Percentiles rank a stretch among this genome's conserved stretches.
These are phyloP conservation scores for Catharus ustulatus DNA, from an alignment of 2,797 vertebrate genomes.

Conservation along the genomic window DNA sequence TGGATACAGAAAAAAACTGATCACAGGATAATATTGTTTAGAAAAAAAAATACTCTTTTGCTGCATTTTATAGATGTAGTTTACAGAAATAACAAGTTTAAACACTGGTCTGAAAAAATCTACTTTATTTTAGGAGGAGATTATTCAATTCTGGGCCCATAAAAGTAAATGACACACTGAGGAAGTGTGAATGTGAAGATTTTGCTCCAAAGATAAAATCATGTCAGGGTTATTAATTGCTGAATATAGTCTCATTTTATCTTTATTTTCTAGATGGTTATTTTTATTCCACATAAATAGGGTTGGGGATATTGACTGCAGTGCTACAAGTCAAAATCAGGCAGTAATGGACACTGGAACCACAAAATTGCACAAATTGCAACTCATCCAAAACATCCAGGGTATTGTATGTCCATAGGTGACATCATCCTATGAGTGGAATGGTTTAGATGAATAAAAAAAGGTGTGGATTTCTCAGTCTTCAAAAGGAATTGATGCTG, in stretches of 20 bases:
- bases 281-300: background rate
- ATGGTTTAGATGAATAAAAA: background rate
- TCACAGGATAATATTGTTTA: conserved; percentile 3
- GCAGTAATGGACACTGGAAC: background rate
- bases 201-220: conserved; percentile 9
- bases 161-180: conserved; percentile 19
- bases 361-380: background rate
- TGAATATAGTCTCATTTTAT: background rate
- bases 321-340: background rate
- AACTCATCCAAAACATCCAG: background rate
- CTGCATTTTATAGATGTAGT: conserved; percentile 5
- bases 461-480: background rate
- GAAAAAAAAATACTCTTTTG: background rate
- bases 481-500: background rate
- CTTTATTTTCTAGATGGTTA: background rate
- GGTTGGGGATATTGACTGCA: background rate
- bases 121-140: background rate
- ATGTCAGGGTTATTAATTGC: background rate
- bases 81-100: conserved; percentile 51
- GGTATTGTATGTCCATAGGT: background rate
- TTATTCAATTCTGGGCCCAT: background rate
- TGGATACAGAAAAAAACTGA: background rate
- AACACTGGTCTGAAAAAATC: conserved; percentile 1
- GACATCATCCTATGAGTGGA: background rate
- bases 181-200: background rate